Evolutionary conservation across 2,797 vertebrate species (phyloP), one percentile per base, ranked within the genome.

Genomic region (Etheostoma perlongum): DNA sequence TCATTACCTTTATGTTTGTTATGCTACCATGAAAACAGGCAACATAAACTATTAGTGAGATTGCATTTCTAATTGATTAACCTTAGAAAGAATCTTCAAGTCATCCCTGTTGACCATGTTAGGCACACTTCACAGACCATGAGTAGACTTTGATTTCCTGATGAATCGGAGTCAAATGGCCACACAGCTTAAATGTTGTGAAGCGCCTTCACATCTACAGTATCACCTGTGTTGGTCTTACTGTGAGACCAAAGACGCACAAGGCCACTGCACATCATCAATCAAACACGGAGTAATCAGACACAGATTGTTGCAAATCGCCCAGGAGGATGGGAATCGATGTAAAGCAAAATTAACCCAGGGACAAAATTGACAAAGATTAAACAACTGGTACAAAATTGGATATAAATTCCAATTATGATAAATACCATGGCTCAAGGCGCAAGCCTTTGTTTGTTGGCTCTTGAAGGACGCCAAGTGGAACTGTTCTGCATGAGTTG

Each of bases 281-380:
- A 84, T 92, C 91, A 91, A 61, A 76, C 53, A 9, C 36, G 40
- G 74, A 72, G 80, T 89, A 91, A 91, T 93, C 85, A 89, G 80
- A 86, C 79, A 69, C 81, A 83, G 90, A 87, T 89, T 91, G 80
- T 82, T 68, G 78, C 85, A 92, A 91, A 92, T 92, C 42, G 81
- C 90, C 82, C 79, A 74, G 89, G 88, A 92, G 89, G 83, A 81
- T 59, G 76, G 49, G 49, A 85, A 92, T 93, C 88, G 89, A 91
- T 93, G 91, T 86, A 85, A 85, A 85, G 89, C 85, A 80, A 91
- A 92, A 91, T 90, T 88, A 89, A 86, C 85, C 84, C 53, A 10
- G 79, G 81, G 85, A 89, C 78, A 78, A 82, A 88, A 89, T 59
- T 90, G 89, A 89, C 88, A 88, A 86, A 91, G 90, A 92, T 89